Base-by-base conservation (phyloP, 2,797 vertebrate genomes). In the Nasua narica region DNA sequence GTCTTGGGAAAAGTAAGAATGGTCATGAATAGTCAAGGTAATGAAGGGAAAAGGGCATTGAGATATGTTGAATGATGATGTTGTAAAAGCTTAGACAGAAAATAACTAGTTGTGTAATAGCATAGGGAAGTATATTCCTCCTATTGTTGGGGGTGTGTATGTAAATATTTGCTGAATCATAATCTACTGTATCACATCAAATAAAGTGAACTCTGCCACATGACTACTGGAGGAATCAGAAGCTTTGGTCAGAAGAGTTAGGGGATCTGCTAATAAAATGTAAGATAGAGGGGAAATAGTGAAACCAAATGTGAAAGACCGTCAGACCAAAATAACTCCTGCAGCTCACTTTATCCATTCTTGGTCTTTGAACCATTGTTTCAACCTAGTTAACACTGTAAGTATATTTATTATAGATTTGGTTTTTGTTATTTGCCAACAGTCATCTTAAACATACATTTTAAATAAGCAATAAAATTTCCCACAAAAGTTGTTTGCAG, bases 61-160 rank as follows among this genome's bases (percentile, higher is more conserved):
- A 70, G n/a, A 54, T 29, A 81, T 4, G 5, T 8, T 2, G 40
- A 21, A 58, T 0, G 11, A 58, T 0, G 11, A 54, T 69, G 67
- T n/a, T 67, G 32, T 60, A 16, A 62, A 78, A 56, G 2, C 11
- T 48, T 35, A 32, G 6, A n/a, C 23, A 18, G 12, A 90, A 92
- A 82, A 76, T 74, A 52, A 37, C 12, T 29, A 43, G 18, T 76
- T 74, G 21, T 46, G 7, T 54, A 74, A 15, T 11, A 67, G 18
- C 18, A 35, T 16, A 62, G 0, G 23, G 8, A 40, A 40, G 0
- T 43, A 5, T 32, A 67, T 23, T 60, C 13, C 1, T 76, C 8
- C 13, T 58, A 1, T 37, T 72, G 29, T 48, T 32, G 5, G 1
- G 4, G 2, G 2, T 8, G 9, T 32, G 0, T 23, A 5, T 9